Percentiles rank a stretch among this genome's conserved stretches.
phyloP scores from a whole-genome alignment of 2,797 vertebrate genomes.

The Neoniphon sammara region DNA sequence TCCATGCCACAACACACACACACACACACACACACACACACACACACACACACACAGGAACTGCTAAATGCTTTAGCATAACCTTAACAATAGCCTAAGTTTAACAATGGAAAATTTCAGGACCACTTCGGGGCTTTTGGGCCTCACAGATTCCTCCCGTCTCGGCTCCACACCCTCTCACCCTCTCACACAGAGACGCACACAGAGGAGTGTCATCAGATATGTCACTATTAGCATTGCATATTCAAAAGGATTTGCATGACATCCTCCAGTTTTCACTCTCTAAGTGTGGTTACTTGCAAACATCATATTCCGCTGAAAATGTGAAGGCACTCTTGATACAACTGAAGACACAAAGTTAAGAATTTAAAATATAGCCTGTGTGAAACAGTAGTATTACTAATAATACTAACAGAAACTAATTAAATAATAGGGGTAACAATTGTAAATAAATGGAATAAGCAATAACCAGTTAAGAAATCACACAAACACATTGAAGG shows the following conservation, averaged over 20 bases:
- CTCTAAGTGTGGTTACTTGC: slow-evolving; percentile 28
- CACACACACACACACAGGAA: no score
- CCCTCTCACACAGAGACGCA: background rate
- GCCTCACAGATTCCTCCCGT: slow-evolving; percentile 5
- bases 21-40: background rate
- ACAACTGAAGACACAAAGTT: slow-evolving; percentile 70
- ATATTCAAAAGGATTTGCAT: slow-evolving; percentile 59
- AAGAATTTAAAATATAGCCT: slow-evolving; percentile 30
- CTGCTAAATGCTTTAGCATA: background rate
- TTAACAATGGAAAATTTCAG: slow-evolving; percentile 21
- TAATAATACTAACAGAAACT: slow-evolving; percentile 14
- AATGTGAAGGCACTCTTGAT: slow-evolving; percentile 83
- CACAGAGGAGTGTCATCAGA: slow-evolving; percentile 11
- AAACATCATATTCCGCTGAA: slow-evolving; percentile 47
- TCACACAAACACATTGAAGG: slow-evolving; percentile 18
- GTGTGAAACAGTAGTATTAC: slow-evolving; percentile 23
- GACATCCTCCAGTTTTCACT: slow-evolving; percentile 37
- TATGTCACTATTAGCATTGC: slow-evolving; percentile 63
- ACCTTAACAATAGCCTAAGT: slow-evolving; percentile 7
- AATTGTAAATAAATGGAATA: slow-evolving; percentile 3
- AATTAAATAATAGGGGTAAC: slow-evolving; percentile 7
- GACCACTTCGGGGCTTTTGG: slow-evolving; percentile 18
- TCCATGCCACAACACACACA: background rate
- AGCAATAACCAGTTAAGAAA: slow-evolving; percentile 21
- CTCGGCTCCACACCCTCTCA: background rate